Conservation (phyloP, 2,797 vertebrate species). For the Alcedo quadribrachys region DNA sequence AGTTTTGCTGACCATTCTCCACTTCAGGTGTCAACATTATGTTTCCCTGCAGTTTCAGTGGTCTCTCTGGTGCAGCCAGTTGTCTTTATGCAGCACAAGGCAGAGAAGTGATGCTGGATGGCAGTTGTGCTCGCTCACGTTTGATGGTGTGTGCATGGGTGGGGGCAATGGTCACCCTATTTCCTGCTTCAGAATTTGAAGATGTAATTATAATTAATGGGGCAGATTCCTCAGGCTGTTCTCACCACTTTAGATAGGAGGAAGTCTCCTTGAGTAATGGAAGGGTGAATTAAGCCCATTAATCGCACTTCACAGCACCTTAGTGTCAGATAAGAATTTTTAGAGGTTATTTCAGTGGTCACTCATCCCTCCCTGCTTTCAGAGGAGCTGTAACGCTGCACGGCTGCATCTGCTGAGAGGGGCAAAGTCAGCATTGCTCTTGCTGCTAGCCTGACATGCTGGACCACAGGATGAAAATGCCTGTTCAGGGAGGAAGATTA, state of each 20-base stretch:
- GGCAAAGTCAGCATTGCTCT: not conserved
- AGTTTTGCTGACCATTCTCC: not conserved
- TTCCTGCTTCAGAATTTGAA: not conserved
- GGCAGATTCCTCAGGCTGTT: not conserved
- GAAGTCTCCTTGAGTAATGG: not conserved
- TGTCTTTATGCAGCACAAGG: not conserved
- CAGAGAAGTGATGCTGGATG: not conserved
- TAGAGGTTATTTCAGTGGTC: not conserved
- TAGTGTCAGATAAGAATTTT: not conserved
- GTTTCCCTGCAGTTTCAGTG: not conserved
- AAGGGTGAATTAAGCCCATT: not conserved
- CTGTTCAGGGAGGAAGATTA: not conserved
- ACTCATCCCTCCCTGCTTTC: not conserved
- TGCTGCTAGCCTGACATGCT: not conserved
- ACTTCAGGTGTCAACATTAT: not conserved
- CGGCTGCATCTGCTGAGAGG: not conserved
- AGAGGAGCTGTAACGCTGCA: not conserved
- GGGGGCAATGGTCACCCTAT: not conserved
- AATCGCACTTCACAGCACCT: not conserved
- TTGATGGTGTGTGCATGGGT: not conserved
- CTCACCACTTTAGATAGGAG: not conserved
- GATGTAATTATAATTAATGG: not conserved
- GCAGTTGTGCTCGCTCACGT: not conserved
- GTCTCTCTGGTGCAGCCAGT: not conserved
- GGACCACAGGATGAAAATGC: fast-evolving